Conservation (phyloP, 2,113 vertebrate species). For the Hyaena hyaena region DNA sequence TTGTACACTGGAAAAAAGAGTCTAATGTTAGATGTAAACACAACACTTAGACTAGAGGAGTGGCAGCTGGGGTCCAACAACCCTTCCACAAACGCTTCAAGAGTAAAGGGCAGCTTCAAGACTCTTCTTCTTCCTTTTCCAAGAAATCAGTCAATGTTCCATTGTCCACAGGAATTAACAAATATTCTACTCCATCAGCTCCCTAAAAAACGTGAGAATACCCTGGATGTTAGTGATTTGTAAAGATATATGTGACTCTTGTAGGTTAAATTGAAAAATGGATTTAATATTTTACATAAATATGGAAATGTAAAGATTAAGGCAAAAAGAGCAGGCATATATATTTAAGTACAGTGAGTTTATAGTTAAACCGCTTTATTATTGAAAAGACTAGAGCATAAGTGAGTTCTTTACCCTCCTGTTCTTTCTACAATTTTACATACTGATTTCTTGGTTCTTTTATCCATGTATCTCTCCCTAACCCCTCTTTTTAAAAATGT, state of each 20-base stretch:
- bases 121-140: conserved; percentile 91
- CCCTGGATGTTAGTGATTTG: background rate
- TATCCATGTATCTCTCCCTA: background rate
- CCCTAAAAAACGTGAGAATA: conserved; percentile 87
- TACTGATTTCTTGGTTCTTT: background rate
- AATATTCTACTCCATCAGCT: conserved; percentile 95
- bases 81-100: background rate
- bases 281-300: background rate
- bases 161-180: conserved; percentile 93
- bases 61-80: conserved; percentile 52
- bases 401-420: background rate
- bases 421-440: background rate
- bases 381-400: background rate
- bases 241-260: background rate
- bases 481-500: background rate
- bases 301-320: background rate
- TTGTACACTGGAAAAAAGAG: conserved; percentile 14
- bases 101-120: conserved; percentile 65
- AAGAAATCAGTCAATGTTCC: conserved; percentile 93
- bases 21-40: conserved; percentile 70
- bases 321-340: background rate
- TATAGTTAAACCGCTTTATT: background rate
- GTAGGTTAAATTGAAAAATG: background rate
- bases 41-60: conserved; percentile 20
- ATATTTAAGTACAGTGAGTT: background rate